These are phyloP conservation scores for Excalfactoria chinensis DNA, from an alignment of 2,113 vertebrate species.

Conservation along the genomic window DNA sequence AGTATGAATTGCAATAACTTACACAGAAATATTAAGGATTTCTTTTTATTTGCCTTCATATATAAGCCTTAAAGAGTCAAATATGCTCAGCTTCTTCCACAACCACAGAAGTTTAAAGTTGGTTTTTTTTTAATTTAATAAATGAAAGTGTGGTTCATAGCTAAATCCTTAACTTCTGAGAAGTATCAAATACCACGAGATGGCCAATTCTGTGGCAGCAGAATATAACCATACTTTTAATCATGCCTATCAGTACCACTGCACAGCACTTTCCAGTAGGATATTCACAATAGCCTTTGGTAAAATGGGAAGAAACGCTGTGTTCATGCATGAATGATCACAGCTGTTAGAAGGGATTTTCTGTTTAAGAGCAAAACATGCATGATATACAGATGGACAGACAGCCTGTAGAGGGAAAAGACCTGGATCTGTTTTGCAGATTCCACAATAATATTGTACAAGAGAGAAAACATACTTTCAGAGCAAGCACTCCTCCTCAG, in stretches of 20 bases:
- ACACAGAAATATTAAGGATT: slow-evolving; percentile 25
- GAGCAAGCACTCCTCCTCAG: background rate
- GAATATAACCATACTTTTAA: background rate
- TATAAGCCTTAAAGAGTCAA: slow-evolving; percentile 19
- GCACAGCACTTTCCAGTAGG: background rate
- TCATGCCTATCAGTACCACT: background rate
- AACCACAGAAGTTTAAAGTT: background rate
- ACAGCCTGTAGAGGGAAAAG: background rate
- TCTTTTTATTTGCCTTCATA: slow-evolving; percentile 27
- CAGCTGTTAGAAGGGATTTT: slow-evolving; percentile 20
- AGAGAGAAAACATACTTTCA: background rate
- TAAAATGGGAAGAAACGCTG: background rate
- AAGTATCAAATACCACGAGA: background rate
- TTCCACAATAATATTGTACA: background rate
- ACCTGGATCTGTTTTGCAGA: background rate
- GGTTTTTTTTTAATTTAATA: background rate
- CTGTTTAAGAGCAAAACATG: background rate
- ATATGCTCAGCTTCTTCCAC: background rate
- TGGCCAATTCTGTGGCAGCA: background rate
- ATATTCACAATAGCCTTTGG: background rate
- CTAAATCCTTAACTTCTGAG: background rate
- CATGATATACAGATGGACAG: background rate
- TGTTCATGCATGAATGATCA: background rate
- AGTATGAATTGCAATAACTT: slow-evolving; percentile 9
- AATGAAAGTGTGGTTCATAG: background rate